Evolutionary conservation across 2,797 vertebrate genomes (phyloP), one percentile per base, ranked within the genome.

Genomic region (Sebastolobus alascanus): DNA sequence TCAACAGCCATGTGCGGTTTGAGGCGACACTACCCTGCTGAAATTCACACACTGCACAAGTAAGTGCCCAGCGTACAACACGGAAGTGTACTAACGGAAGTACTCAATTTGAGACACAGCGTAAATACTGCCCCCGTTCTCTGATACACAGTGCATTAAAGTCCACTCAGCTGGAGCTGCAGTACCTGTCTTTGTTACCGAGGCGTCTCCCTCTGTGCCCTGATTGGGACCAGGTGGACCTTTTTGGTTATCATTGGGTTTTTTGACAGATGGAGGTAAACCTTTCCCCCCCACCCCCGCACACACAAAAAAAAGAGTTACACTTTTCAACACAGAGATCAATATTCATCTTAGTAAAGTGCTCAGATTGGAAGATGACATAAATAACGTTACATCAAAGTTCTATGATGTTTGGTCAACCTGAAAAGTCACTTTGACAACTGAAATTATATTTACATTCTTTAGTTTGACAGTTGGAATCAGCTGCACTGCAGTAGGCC

Each of bases 261-360:
- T 96, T 92, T 95, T 96, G 82, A 93, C 80, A 54, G 85, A 71
- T 86, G 87, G 84, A 83, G 94, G 86, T 75, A 93, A 89, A 61
- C 96, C 97, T 97, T 91, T 85, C 55, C 77, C 79, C 54, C 20
- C 79, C 78, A 87, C 64, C 71, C 33, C 69, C 64, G 85, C 10
- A 82, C n/a, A 73, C 1, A 68, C 16, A 71, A 0, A 72, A 10
- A 80, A 37, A 74, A 79, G 31, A 82, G 37, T 83, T 29, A 86
- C 27, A 56, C 9, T 71, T 46, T 82, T 37, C 35, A 72, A 60
- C 29, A 68, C 25, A 75, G 9, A 73, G 3, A 71, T 66, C 35
- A 73, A 37, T 40, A 78, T 2, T 82, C 46, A 68, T 64, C 10
- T 2, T 11, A 14, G 14, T 0, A 10, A 50, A 33, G 52, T 33